Percentiles rank a stretch among this genome's conserved stretches.
Evolutionary conservation across 2,797 vertebrate species (phyloP).

Genomic region (Rhynchonycteris naso): DNA sequence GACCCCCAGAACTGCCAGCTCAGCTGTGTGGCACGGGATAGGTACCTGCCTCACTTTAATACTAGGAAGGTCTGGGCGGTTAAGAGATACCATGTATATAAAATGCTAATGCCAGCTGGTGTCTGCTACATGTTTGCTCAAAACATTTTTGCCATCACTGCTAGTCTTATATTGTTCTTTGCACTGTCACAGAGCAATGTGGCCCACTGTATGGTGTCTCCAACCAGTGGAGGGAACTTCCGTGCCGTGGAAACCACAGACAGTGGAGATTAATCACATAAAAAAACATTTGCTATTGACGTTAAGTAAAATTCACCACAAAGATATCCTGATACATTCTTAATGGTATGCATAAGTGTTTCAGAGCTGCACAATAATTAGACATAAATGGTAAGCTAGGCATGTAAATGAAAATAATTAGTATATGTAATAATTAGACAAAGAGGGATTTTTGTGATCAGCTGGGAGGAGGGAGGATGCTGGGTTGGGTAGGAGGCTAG

Average conservation of each 20-base stretch:
- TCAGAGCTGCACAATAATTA: slow-evolving; percentile 66
- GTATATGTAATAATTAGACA: slow-evolving; percentile 69
- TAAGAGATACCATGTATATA: background rate
- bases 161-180: too few species aligned
- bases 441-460: slow-evolving; percentile 61
- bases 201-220: background rate
- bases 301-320: slow-evolving; percentile 61
- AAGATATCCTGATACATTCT: slow-evolving; percentile 46
- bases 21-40: background rate
- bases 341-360: slow-evolving; percentile 73
- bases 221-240: background rate
- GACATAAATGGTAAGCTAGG: slow-evolving; percentile 72
- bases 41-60: background rate
- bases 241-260: background rate
- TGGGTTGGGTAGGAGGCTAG: background rate
- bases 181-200: background rate
- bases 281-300: slow-evolving; percentile 4
- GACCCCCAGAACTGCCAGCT: background rate
- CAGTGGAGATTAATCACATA: background rate
- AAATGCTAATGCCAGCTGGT: background rate
- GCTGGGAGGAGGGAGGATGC: background rate
- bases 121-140: background rate
- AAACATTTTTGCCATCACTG: background rate
- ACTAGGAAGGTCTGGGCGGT: background rate
- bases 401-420: slow-evolving; percentile 79